Base-by-base conservation (phyloP, 2,113 vertebrate species). In the Aegithalos caudatus region DNA sequence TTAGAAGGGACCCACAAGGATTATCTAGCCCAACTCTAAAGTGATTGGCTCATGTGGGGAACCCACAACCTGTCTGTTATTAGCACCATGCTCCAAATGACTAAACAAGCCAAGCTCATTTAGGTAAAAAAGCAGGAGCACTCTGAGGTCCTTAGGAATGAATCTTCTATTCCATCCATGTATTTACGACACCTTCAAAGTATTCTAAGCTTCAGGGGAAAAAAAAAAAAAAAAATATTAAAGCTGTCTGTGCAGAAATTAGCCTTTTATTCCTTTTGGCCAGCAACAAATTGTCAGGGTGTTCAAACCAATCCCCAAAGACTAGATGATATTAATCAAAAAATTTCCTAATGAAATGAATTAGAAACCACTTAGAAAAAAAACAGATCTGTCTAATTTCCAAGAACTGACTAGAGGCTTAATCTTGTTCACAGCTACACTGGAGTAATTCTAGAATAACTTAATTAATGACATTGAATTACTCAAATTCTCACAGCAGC, bases 371-470 rank as follows among this genome's bases (percentile, higher is more conserved):
- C 58, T 94, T 94, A 89, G 65, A 94, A 96, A 95, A 33, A 93
- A 93, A 44, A 79, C 7, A 81, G 72, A 96, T 92, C 85, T 91
- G 81, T 91, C 79, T 94, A 90, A 96, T 96, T 96, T 95, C 86
- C 88, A 94, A 94, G 91, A 94, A 95, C 82, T 88, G 90, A 92
- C 57, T 80, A 76, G 60, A 93, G 86, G 92, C 76, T 94, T 96
- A 91, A 96, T 96, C 96, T 90, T 92, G 81, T 95, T 96, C 81
- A 86, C 80, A 92, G 92, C 70, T 94, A 92, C 86, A 91, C 37
- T 64, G 69, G 69, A 96, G 56, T 95, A 96, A 95, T 95, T 90
- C 88, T 95, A 64, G 69, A 94, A 90, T 93, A 97, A 94, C 86
- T 88, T 96, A 96, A 96, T 88, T 94, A 90, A 94, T 93, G 88